phyloP scores from a whole-genome alignment of 2,113 vertebrate genomes.

The Setophaga coronata region DNA sequence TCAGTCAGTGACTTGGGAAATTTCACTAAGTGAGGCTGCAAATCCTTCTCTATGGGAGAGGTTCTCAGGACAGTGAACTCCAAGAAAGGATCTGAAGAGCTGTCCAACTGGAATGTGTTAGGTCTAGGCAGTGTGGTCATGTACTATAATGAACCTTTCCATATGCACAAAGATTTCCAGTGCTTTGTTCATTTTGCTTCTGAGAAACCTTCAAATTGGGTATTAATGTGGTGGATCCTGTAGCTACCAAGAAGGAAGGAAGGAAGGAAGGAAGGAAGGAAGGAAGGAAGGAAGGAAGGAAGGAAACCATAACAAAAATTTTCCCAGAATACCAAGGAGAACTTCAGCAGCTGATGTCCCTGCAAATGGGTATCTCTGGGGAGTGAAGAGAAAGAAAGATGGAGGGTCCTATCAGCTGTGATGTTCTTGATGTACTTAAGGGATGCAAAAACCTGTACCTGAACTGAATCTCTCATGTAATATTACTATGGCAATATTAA shows the following conservation, averaged over 20 bases:
- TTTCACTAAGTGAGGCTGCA: not conserved
- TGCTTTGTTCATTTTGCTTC: not conserved
- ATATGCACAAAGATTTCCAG: not conserved
- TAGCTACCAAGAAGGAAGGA: not conserved
- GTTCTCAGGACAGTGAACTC: not conserved
- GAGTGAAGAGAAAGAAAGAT: not conserved
- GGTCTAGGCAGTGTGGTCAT: fast-evolving
- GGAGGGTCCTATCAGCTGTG: not conserved
- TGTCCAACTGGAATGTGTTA: not conserved
- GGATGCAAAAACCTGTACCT: not conserved
- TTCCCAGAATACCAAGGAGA: not conserved
- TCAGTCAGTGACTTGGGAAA: not conserved
- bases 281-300: no score
- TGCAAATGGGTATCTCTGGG: not conserved
- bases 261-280: no score
- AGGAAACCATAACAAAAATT: not conserved
- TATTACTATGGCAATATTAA: not conserved
- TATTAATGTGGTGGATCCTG: not conserved
- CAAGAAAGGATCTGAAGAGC: not conserved
- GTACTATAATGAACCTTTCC: not conserved
- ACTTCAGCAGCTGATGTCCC: not conserved
- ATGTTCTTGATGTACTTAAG: not conserved
- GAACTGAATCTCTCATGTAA: not conserved
- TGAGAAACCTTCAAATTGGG: not conserved
- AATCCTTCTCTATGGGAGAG: fast-evolving